Evolutionary conservation across 2,113 vertebrate genomes (phyloP).

Genomic region (Aldabrachelys gigantea): DNA sequence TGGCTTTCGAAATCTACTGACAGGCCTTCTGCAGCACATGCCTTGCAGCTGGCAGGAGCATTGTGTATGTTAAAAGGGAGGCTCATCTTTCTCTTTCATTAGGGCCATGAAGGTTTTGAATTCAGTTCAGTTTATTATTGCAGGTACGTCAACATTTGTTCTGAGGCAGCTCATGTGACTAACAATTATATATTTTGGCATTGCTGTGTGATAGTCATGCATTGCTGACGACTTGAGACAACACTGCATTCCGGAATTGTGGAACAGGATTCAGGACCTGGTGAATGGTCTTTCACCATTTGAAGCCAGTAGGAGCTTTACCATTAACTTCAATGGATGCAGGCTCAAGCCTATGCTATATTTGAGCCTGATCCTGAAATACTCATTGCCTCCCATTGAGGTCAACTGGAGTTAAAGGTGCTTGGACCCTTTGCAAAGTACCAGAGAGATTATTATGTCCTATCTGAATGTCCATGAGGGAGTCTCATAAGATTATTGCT

Average conservation of each 20-base stretch:
- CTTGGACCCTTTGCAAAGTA: background rate
- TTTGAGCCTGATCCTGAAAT: background rate
- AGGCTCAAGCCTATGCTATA: background rate
- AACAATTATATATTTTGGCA: background rate
- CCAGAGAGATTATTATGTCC: background rate
- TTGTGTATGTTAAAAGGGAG: background rate
- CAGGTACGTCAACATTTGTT: background rate
- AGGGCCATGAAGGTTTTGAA: background rate
- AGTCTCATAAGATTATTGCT: background rate
- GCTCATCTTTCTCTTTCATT: background rate
- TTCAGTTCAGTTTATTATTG: background rate
- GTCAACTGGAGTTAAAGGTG: background rate
- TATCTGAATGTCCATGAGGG: background rate
- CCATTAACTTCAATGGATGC: background rate
- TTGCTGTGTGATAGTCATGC: background rate
- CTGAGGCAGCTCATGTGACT: background rate
- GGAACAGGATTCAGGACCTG: background rate
- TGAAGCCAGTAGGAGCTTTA: background rate
- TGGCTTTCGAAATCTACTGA: background rate
- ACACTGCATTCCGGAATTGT: background rate
- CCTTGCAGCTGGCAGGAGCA: background rate
- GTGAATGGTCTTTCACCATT: background rate
- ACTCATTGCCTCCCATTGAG: background rate
- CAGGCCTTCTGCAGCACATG: background rate
- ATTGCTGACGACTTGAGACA: background rate